A percentile compares a stretch with the other conserved stretches of the same genome.
phyloP scores from a whole-genome alignment of 1,140 invertebrate genomes.

The Aphaenogaster rudis region DNA sequence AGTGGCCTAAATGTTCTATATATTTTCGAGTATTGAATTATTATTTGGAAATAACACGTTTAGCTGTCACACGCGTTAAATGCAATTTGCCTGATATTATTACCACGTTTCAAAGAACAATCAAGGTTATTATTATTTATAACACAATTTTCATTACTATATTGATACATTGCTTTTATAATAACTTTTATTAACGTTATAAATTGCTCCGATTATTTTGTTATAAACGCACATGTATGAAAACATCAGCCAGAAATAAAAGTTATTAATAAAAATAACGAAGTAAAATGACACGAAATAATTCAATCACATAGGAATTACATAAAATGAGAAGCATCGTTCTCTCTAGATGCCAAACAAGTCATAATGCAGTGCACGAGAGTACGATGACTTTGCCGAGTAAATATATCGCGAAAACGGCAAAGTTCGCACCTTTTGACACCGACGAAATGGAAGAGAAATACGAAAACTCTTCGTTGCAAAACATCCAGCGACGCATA shows the following conservation, averaged over 20 bases:
- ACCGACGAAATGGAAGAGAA: not conserved
- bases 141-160: not conserved
- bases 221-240: not conserved
- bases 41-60: not conserved
- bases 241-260: not conserved
- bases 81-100: constrained; percentile 5
- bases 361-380: not conserved
- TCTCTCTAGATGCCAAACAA: not conserved
- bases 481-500: not conserved
- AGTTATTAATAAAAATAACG: not conserved
- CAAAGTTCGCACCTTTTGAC: constrained; percentile 27
- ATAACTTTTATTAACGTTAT: not conserved
- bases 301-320: constrained; percentile 1
- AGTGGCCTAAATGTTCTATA: constrained; percentile 20
- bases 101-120: not conserved
- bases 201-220: constrained; percentile 8
- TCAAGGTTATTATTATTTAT: not conserved
- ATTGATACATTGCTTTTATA: not conserved
- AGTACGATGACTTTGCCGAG: not conserved
- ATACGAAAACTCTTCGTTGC: not conserved
- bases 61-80: not conserved
- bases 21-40: constrained; percentile 26
- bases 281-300: not conserved
- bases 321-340: not conserved
- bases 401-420: constrained; percentile 27